Evolutionary conservation across 2,113 vertebrate genomes (phyloP), one percentile per base, ranked within the genome.

Genomic region (Salvelinus sp.): DNA sequence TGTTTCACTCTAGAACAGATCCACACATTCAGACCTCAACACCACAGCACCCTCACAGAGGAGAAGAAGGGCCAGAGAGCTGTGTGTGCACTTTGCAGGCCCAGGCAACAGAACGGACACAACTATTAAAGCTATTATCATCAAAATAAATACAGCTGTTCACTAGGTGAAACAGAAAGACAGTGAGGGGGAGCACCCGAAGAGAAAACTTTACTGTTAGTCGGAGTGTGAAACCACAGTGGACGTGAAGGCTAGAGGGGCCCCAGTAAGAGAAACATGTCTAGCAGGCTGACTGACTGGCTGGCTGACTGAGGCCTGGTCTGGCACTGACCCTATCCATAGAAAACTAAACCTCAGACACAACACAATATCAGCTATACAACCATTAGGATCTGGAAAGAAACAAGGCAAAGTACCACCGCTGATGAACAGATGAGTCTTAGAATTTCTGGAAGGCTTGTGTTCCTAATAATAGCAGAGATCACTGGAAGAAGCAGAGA

Each of bases 71-170:
- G 79, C 66, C 83, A 73, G 79, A 63, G 72, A 79, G 77, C 79
- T 62, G 58, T 62, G n/a, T 62, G 84, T 74, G 64, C 48, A 69
- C 33, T 73, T 80, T 50, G 67, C 82, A 67, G 76, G 81, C 81
- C 78, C 79, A 77, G 85, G 78, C 82, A 79, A 81, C 82, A 78
- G 76, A 85, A 83, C 57, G 3, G 74, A 83, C 71, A 44, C 18
- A 76, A 69, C 78, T 79, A 82, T 88, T 92, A 92, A 93, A 94
- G 90, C 92, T 92, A 88, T 92, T 68, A 90, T 83, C 73, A 82
- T 86, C 82, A 78, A 79, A 90, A 83, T 79, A 85, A 84, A 90
- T 83, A 88, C 27, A 58, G 16, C 76, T 57, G 76, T 76, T 13
- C 50, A 74, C 76, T 75, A 77, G 77, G 16, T 54, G 50, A 25